Evolutionary conservation across 1,140 invertebrate genomes (phyloP).

Genomic region (Apis mellifera): Amel_HAv3.1 CM009938.2:2462501-2463000

Average conservation of each 20-base stretch:
- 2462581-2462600: slow-evolving; percentile 78
- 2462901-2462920: too few relatives aligned
- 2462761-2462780: background rate
- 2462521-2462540: slow-evolving; percentile 87
- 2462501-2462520: slow-evolving; percentile 90
- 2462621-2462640: slow-evolving; percentile 84
- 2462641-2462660: slow-evolving; percentile 86
- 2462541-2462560: slow-evolving; percentile 90
- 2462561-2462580: slow-evolving; percentile 87
- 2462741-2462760: background rate
- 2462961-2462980: background rate
- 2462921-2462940: too few relatives aligned
- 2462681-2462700: slow-evolving; percentile 86
- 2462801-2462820: background rate
- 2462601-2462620: slow-evolving; percentile 85
- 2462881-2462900: too few relatives aligned
- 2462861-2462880: too few relatives aligned
- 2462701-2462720: background rate
- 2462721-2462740: background rate
- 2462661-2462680: slow-evolving; percentile 90
- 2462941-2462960: background rate
- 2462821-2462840: background rate
- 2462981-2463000: slow-evolving; percentile 85
- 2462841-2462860: too few relatives aligned
- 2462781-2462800: background rate